Evolutionary conservation across 2,888 invertebrate genomes (phyloP).

Genomic region (Aquatica leii): DNA sequence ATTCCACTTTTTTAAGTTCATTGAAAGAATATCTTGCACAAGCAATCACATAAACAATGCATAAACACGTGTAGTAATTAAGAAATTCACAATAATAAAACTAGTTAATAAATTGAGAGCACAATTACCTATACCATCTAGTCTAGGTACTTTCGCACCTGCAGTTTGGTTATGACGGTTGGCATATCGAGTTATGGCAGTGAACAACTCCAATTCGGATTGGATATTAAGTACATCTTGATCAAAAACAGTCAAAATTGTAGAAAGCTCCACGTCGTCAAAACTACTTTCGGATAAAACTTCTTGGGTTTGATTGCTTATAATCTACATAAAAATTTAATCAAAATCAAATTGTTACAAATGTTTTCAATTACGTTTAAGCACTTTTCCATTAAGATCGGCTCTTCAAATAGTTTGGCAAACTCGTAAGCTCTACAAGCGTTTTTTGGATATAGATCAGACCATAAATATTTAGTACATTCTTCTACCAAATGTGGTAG

Average conservation of each 20-base stretch:
- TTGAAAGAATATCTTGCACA: too few relatives aligned
- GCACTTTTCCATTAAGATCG: conserved; percentile 81
- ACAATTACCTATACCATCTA: conserved; percentile 60
- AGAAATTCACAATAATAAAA: conserved; percentile 19
- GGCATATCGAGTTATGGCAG: conserved; percentile 75
- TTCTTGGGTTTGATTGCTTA: conserved; percentile 78
- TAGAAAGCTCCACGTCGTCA: conserved; percentile 78
- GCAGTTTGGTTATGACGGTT: conserved; percentile 65
- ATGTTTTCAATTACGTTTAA: conserved; percentile 67
- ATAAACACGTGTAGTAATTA: neutral
- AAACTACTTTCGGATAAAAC: conserved; percentile 79
- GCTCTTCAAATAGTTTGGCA: conserved; percentile 85
- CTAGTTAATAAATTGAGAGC: conserved; percentile 46
- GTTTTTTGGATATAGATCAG: conserved; percentile 79
- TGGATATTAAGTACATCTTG: conserved; percentile 76
- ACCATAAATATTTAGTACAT: conserved; percentile 86
- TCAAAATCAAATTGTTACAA: conserved; percentile 8
- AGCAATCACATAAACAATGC: neutral
- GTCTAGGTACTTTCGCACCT: conserved; percentile 62
- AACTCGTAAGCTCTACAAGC: conserved; percentile 88
- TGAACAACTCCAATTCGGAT: conserved; percentile 80
- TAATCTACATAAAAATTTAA: conserved; percentile 69
- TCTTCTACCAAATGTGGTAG: conserved; percentile 82
- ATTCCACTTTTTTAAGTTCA: too few relatives aligned
- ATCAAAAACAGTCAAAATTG: conserved; percentile 78